These are phyloP conservation scores for Chanos chanos DNA, from an alignment of 2,797 vertebrate genomes.

Conservation along the genomic window DNA sequence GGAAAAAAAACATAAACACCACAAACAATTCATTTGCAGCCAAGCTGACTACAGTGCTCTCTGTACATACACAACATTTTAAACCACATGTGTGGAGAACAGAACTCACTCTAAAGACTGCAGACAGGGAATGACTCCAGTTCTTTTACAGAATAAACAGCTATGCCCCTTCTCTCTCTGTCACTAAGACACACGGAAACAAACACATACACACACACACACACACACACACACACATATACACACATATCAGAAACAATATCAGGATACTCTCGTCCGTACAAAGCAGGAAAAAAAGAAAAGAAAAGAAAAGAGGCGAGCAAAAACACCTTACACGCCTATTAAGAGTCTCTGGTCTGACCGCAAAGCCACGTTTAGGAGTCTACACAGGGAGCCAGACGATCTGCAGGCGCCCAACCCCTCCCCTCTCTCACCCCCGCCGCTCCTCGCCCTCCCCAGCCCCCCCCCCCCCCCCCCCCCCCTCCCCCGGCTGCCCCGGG, in stretches of 20 bases:
- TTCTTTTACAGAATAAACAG: conserved; percentile 28
- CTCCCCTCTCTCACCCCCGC: conserved; percentile 27
- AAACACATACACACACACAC: conserved; percentile 51
- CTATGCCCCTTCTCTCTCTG: conserved; percentile 31
- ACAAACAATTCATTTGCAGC: conserved; percentile 1
- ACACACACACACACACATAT: conserved; percentile 23
- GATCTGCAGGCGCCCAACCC: conserved; percentile 70
- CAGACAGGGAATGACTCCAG: too few species aligned
- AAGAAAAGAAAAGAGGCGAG: conserved; percentile 39
- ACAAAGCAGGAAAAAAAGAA: conserved; percentile 20
- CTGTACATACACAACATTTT: background rate
- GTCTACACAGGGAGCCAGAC: conserved; percentile 70
- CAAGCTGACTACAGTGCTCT: background rate
- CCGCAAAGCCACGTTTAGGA: conserved; percentile 73
- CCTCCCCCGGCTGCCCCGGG: conserved; percentile 49
- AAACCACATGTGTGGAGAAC: conserved; percentile 6
- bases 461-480: background rate
- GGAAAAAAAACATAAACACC: conserved; percentile 8
- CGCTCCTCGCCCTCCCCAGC: conserved; percentile 3
- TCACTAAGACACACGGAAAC: conserved; percentile 55
- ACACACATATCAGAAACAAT: conserved; percentile 32
- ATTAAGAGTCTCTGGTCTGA: conserved; percentile 71
- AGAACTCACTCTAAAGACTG: too few species aligned
- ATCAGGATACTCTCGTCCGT: conserved; percentile 22
- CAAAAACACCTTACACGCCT: conserved; percentile 69